Evolutionary conservation across 2,797 vertebrate genomes (phyloP), one percentile per base, ranked within the genome.

Genomic region (Scarus forsteni): DNA sequence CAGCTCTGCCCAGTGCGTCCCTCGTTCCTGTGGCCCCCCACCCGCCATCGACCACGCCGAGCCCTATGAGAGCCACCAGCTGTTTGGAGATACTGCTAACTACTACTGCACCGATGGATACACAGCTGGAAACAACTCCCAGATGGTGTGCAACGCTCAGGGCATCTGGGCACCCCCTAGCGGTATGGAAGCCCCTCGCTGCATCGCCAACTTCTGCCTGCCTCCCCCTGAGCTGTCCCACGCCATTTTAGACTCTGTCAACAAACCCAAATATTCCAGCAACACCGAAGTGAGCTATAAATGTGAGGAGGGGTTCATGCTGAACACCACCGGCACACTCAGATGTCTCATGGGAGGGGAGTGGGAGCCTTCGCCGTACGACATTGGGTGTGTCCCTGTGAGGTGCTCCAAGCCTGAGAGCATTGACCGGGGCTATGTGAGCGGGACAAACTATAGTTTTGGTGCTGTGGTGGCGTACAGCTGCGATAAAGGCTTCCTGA

Each of bases 81-180:
- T 99, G 27, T 99, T 95, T 14, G 97, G 97, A 1, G 98, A 99
- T 75, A 93, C 92, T 0, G 97, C 98, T 0, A 96, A 96, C 81
- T 99, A 99, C 87, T 99, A 96, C 88, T 99, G 98, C 79, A 92
- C 88, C 0, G 98, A 99, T 6, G 98, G 98, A 35, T 99, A 99
- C 87, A 96, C 92, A 9, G 91, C 97, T 54, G 92, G 94, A 46
- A 97, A 96, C 92, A 98, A 99, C 85, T 94, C 96, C 1, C 94
- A 95, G 87, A 93, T 99, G 82, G 82, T 96, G 76, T 99, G 98
- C 78, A 96, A 97, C 73, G 94, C 97, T 36, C 94, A 95, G 81
- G 98, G 98, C 11, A 88, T 93, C 43, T 99, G 98, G 98, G 93
- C 96, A 6, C 96, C 98, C 14, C 96, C 96, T 0, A 91, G 91